Evolutionary conservation across 2,113 vertebrate species (phyloP), one percentile per base, ranked within the genome.

Genomic region (Apus apus): DNA sequence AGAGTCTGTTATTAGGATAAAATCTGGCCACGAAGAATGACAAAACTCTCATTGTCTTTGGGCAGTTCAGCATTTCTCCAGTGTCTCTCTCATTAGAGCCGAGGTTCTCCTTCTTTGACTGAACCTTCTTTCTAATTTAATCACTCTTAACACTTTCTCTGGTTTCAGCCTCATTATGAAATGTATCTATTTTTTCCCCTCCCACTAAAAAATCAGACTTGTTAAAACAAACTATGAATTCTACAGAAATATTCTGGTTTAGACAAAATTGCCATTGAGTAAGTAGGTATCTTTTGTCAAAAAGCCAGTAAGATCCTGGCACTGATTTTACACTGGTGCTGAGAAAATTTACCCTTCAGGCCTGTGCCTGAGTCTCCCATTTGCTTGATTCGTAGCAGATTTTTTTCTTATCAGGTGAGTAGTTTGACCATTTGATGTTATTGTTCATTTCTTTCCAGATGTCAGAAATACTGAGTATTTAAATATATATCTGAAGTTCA

Each of bases 371-470:
- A 83, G 75, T n/a, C 60, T 85, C 50, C 67, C 16, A 4, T 54
- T 91, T 32, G 21, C 58, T 83, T 94, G 92, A 92, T 66, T 92
- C 64, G 79, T 54, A 88, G 79, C 79, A 73, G 82, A 83, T 79
- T 91, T 93, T 62, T 27, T 66, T 85, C 78, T 93, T 91, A 95
- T 80, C 43, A 13, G 82, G 74, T 91, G 75, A 90, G 72, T 68
- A 50, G 54, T 70, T 77, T 86, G 88, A 86, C 82, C 94, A 96
- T 79, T 94, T 96, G 90, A 95, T 95, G 96, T 96, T 87, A 70
- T 83, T 94, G 92, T 91, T 88, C 88, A 85, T 92, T 94, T 90
- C 88, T 93, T 88, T 93, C 85, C 94, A 95, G 90, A 85, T 83
- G 90, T 78, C 90, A 93, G 85, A 82, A 94, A 58, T 79, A 94